These are phyloP conservation scores for Mellilla xanthometata DNA, from an alignment of 2,888 invertebrate genomes.

Conservation along the genomic window DNA sequence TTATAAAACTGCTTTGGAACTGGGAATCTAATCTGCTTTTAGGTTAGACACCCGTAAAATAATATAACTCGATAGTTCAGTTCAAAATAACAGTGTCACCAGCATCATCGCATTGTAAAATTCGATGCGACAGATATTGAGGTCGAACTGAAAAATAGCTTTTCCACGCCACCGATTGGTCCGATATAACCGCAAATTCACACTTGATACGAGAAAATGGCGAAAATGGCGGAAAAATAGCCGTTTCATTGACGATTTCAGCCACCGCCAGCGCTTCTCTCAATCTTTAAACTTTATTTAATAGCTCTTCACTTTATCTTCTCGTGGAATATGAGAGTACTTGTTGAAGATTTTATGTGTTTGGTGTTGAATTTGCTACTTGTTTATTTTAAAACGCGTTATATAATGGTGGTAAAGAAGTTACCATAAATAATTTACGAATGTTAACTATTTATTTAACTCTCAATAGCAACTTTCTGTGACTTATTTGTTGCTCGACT, in stretches of 20 bases:
- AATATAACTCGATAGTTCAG: too few relatives aligned
- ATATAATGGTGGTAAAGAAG: too few relatives aligned
- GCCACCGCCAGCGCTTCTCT: slow-evolving; percentile 11
- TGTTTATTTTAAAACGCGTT: too few relatives aligned
- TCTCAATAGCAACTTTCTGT: too few relatives aligned
- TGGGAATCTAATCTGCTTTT: too few relatives aligned
- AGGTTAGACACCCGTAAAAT: too few relatives aligned
- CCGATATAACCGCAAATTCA: slow-evolving; percentile 22
- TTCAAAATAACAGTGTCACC: too few relatives aligned
- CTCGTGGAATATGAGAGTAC: neutral
- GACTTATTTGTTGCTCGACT: too few relatives aligned
- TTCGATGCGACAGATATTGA: slow-evolving; percentile 10
- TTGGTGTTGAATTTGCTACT: too few relatives aligned
- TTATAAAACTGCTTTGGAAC: too few relatives aligned
- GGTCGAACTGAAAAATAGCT: slow-evolving; percentile 15
- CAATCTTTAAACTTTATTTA: slow-evolving; percentile 18
- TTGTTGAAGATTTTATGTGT: neutral
- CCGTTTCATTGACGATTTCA: slow-evolving; percentile 17
- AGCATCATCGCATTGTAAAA: neutral
- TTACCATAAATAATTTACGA: too few relatives aligned
- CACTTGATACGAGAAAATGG: slow-evolving; percentile 23
- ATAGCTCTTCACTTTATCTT: slow-evolving; percentile 10
- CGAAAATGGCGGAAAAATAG: slow-evolving; percentile 18
- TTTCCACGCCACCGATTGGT: slow-evolving; percentile 10
- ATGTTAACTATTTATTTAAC: too few relatives aligned